These are phyloP conservation scores for Myiothlypis chrysogaster DNA, from an alignment of 2,797 vertebrate genomes.

Conservation along the genomic window DNA sequence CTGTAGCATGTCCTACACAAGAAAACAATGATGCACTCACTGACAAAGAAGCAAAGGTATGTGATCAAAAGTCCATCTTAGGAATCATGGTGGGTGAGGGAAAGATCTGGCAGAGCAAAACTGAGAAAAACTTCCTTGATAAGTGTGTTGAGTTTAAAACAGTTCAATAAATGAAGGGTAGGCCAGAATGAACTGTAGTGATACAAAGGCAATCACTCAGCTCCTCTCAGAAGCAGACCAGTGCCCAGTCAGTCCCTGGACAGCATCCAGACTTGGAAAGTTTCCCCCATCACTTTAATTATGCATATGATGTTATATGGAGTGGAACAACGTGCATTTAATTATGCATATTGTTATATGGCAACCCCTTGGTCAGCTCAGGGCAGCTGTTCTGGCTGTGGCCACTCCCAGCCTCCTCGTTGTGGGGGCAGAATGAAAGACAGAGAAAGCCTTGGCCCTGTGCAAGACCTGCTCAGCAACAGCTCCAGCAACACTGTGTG, in stretches of 20 bases:
- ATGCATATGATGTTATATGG: too few species aligned
- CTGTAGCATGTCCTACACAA: background rate
- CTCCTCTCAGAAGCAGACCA: background rate
- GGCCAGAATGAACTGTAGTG: rapidly evolving
- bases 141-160: background rate
- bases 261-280: background rate
- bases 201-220: background rate
- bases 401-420: background rate
- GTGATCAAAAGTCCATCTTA: background rate
- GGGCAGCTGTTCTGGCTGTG: background rate
- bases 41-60: background rate
- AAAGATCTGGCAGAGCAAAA: background rate
- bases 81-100: background rate
- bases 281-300: background rate
- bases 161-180: background rate
- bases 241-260: background rate
- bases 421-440: background rate
- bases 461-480: background rate
- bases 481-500: background rate
- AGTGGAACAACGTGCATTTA: background rate
- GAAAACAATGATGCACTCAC: background rate
- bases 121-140: background rate
- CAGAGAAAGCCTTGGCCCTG: background rate
- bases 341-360: too few species aligned
- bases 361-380: background rate